Evolutionary conservation across 2,888 invertebrate genomes (phyloP).

Genomic region (Girardia tigrina): DNA sequence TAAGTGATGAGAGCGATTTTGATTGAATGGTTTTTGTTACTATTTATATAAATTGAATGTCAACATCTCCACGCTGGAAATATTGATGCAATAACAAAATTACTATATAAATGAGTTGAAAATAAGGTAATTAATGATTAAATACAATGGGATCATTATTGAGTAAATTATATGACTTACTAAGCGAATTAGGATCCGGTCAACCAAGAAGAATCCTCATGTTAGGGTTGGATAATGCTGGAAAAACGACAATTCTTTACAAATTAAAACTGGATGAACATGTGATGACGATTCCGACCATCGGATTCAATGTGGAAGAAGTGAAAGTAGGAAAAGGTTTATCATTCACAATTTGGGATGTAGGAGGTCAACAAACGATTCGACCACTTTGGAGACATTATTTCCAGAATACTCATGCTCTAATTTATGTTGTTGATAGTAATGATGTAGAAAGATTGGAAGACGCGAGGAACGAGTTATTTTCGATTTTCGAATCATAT

Average conservation of each 20-base stretch:
- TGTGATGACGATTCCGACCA: conserved; percentile 97
- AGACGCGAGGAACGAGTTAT: conserved; percentile 91
- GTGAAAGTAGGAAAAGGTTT: conserved; percentile 73
- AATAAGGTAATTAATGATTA: too few species aligned
- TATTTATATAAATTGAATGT: too few species aligned
- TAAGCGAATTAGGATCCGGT: not conserved
- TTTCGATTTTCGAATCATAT: conserved; percentile 97
- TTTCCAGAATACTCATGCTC: conserved; percentile 71
- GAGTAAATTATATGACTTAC: not conserved
- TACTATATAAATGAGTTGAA: too few species aligned
- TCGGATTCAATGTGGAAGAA: conserved; percentile 90
- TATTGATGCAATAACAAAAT: too few species aligned
- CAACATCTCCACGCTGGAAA: too few species aligned
- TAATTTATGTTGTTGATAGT: conserved; percentile 99
- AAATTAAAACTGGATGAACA: conserved; percentile 99
- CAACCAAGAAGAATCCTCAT: conserved; percentile 69
- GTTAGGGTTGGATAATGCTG: conserved; percentile 97
- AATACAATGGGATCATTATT: not conserved
- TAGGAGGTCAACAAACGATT: conserved; percentile 93
- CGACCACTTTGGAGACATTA: conserved; percentile 92
- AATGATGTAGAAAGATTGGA: conserved; percentile 97
- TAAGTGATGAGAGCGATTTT: too few species aligned
- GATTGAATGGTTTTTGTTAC: too few species aligned
- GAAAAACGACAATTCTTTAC: conserved; percentile 98
- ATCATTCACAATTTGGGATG: conserved; percentile 96